Evolutionary conservation across 1,140 invertebrate species (phyloP).

Genomic region (Brachystomella parvula): DNA sequence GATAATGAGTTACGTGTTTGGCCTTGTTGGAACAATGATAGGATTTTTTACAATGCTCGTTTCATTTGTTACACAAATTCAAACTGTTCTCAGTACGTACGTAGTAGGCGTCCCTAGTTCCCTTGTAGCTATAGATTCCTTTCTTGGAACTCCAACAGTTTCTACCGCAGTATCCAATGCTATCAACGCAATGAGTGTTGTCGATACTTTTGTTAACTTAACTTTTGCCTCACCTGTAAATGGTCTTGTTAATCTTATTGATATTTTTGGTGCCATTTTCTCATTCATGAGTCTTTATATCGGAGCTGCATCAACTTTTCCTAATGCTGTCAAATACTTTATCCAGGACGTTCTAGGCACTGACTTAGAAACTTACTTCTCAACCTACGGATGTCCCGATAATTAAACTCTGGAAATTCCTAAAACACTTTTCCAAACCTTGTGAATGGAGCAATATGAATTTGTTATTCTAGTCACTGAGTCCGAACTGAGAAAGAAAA

Average conservation of each 20-base stretch:
- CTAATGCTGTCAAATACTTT: neutral
- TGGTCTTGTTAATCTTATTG: neutral
- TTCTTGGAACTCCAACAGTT: neutral
- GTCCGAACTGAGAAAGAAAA: too few relatives aligned
- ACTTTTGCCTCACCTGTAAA: neutral
- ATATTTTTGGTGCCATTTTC: slow-evolving; percentile 2
- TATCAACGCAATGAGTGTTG: neutral
- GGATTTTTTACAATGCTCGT: neutral
- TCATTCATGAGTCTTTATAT: neutral
- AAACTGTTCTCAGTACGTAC: neutral
- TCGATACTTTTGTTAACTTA: neutral
- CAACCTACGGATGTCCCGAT: neutral
- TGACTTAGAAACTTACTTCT: neutral
- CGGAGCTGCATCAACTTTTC: neutral
- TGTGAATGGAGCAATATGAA: too few relatives aligned
- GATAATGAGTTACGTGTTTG: neutral
- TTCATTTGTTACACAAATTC: slow-evolving; percentile 1
- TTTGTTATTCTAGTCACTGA: too few relatives aligned
- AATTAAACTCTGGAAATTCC: too few relatives aligned
- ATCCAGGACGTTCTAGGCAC: neutral
- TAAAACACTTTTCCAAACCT: too few relatives aligned
- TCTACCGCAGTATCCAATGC: neutral
- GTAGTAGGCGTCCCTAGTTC: neutral
- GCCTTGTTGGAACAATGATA: neutral
- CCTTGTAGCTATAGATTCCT: neutral